Percentiles rank a stretch among this genome's conserved stretches.
Conservation (phyloP, 2,113 vertebrate genomes). For the Etheostoma cragini region DNA sequence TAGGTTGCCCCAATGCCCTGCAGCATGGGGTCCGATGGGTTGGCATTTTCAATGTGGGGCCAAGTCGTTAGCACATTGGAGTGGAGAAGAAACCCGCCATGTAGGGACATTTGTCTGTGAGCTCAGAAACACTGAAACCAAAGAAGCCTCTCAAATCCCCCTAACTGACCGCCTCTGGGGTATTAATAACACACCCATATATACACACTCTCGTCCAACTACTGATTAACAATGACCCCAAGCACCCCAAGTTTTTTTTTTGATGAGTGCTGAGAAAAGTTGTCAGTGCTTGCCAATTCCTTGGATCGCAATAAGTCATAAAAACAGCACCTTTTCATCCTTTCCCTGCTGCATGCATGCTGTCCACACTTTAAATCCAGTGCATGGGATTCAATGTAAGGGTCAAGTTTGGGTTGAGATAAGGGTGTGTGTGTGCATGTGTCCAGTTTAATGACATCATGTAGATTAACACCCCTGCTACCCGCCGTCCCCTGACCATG, state of each 20-base stretch:
- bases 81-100: conserved; percentile 73
- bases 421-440: conserved; percentile 47
- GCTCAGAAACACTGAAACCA: conserved; percentile 81
- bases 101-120: conserved; percentile 80
- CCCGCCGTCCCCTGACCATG: conserved; percentile 51
- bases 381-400: conserved; percentile 38
- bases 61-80: conserved; percentile 65
- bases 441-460: conserved; percentile 79
- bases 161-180: conserved; percentile 65
- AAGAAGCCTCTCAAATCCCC: conserved; percentile 76
- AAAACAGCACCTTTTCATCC: neutral
- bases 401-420: conserved; percentile 67
- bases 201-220: conserved; percentile 43
- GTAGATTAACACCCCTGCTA: conserved; percentile 73
- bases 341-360: neutral
- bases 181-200: conserved; percentile 79
- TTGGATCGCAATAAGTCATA: neutral
- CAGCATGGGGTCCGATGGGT: conserved; percentile 38
- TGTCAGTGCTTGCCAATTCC: conserved; percentile 11
- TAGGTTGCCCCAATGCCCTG: conserved; percentile 30
- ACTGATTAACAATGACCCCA: conserved; percentile 67
- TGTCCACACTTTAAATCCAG: conserved; percentile 6
- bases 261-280: conserved; percentile 43
- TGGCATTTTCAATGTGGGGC: conserved; percentile 45
- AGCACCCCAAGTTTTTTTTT: conserved; percentile 20